These are phyloP conservation scores for Synanthedon tipuliformis DNA, from an alignment of 2,888 invertebrate species.

Conservation along the genomic window DNA sequence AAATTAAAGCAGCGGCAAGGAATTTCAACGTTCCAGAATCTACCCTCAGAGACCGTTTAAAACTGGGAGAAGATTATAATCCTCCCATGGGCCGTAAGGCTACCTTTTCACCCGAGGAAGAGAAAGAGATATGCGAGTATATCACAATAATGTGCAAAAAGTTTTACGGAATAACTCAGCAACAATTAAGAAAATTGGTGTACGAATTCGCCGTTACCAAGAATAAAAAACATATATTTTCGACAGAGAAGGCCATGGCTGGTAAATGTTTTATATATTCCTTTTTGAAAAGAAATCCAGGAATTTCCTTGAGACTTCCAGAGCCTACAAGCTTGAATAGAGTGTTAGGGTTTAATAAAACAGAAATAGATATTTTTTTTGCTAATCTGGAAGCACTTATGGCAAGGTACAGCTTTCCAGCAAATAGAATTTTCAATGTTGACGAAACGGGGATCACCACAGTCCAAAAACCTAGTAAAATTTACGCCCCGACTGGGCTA, in stretches of 20 bases:
- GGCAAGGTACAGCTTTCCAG: slow-evolving; percentile 1
- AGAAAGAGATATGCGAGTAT: slow-evolving; percentile 1
- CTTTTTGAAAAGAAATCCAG: slow-evolving; percentile 4
- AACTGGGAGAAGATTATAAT: slow-evolving; percentile 1
- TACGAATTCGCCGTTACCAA: not conserved
- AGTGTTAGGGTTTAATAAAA: slow-evolving; percentile 1
- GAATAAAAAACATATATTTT: slow-evolving; percentile 3
- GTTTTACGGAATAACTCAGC: slow-evolving; percentile 3
- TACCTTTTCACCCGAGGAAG: not conserved
- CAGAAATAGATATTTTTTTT: not conserved
- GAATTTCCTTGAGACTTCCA: slow-evolving; percentile 1
- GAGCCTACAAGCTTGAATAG: slow-evolving; percentile 1
- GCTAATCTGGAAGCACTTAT: slow-evolving; percentile 1
- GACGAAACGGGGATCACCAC: slow-evolving; percentile 3
- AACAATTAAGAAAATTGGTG: slow-evolving; percentile 2
- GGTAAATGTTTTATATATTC: slow-evolving; percentile 2
- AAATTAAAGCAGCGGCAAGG: not conserved
- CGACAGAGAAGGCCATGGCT: slow-evolving; percentile 1
- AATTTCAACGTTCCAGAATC: slow-evolving; percentile 1
- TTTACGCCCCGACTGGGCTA: slow-evolving; percentile 4
- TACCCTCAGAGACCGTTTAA: not conserved
- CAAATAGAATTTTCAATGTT: slow-evolving; percentile 6
- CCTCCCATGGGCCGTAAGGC: not conserved
- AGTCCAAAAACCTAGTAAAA: slow-evolving; percentile 4
- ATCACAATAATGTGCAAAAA: slow-evolving; percentile 1